Percentiles rank a stretch among this genome's conserved stretches.
Evolutionary conservation across 2,797 vertebrate genomes (phyloP).

Genomic region (Prunella strophiata): DNA sequence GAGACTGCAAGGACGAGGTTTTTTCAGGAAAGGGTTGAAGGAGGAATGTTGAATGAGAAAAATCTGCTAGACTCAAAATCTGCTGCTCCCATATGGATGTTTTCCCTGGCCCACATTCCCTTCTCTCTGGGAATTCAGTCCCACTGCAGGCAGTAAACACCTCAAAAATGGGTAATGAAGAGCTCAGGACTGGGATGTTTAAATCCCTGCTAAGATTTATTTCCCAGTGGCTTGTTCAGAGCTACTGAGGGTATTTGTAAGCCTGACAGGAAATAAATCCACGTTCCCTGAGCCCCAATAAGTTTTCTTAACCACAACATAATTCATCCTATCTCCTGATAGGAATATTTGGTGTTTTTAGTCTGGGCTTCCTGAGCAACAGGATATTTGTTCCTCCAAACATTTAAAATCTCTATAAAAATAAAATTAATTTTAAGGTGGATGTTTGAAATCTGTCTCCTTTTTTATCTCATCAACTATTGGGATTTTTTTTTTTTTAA

Average conservation of each 20-base stretch:
- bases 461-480: background rate
- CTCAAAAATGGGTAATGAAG: constrained; percentile 21
- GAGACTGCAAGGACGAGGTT: background rate
- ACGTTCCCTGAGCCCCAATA: background rate
- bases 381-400: background rate
- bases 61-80: background rate
- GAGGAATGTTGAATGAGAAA: background rate
- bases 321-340: background rate
- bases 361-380: background rate
- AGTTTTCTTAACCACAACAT: constrained; percentile 11
- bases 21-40: background rate
- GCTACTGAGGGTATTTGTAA: constrained; percentile 19
- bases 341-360: background rate
- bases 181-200: background rate
- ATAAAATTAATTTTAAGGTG: background rate
- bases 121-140: background rate
- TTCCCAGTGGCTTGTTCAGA: constrained; percentile 21
- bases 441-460: background rate
- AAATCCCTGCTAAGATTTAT: background rate
- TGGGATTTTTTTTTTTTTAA: background rate
- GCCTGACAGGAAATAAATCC: constrained; percentile 39
- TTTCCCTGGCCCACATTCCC: background rate
- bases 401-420: background rate
- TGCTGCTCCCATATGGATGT: background rate
- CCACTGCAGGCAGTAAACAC: constrained; percentile 13